Evolutionary conservation across 64 coral and sea anemone genomes (phyloP).

Genomic region (Porites lutea): DNA sequence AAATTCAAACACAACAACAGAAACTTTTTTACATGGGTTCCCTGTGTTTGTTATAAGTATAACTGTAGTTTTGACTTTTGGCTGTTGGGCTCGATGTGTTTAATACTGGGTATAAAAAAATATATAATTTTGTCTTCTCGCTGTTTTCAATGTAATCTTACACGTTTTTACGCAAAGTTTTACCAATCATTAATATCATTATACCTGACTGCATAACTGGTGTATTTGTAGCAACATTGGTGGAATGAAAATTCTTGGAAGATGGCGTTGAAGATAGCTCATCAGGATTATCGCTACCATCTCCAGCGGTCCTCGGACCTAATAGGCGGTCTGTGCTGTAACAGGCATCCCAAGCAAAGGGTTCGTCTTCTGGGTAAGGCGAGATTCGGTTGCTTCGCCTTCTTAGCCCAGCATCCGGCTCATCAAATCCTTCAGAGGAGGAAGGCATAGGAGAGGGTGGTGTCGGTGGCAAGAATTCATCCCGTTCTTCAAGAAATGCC

Average conservation of each 20-base stretch:
- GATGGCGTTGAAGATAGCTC: background rate
- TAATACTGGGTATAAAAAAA: too few relatives aligned
- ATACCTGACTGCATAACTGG: background rate
- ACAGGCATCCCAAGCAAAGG: background rate
- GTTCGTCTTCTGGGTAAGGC: background rate
- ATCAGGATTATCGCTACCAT: slow-evolving; percentile 67
- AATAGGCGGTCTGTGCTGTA: background rate
- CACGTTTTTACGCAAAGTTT: too few relatives aligned
- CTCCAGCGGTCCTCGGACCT: slow-evolving; percentile 39
- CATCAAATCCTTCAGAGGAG: background rate
- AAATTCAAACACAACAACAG: too few relatives aligned
- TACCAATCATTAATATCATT: too few relatives aligned
- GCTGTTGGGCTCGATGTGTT: too few relatives aligned
- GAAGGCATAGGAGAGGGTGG: background rate
- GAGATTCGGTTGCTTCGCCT: background rate
- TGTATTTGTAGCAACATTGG: background rate
- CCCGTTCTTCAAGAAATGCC: background rate
- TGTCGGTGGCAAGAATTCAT: background rate
- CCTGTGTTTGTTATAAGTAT: too few relatives aligned
- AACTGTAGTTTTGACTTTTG: too few relatives aligned
- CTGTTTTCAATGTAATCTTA: too few relatives aligned
- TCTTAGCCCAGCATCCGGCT: background rate
- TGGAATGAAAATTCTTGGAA: background rate
- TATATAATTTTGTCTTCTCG: too few relatives aligned
- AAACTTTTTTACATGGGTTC: too few relatives aligned